Evolutionary conservation across 2,888 invertebrate species (phyloP), one percentile per base, ranked within the genome.

Genomic region (Tenthredo livida): DNA sequence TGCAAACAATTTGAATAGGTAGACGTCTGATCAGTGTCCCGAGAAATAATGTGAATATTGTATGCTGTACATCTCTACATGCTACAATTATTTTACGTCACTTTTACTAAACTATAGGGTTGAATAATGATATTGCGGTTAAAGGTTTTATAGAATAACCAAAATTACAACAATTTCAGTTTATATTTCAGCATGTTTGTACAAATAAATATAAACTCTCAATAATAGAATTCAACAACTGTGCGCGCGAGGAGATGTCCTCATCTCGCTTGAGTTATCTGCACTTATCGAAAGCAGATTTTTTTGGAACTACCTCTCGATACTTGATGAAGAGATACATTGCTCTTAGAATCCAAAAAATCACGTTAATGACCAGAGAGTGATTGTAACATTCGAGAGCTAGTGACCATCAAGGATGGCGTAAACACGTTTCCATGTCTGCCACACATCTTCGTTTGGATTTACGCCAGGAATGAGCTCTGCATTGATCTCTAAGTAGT

Each of bases 401-500:
- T 75, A 75, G 25, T 75, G 21, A 47, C 21, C 73, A n/a, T 43
- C 15, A 21, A 25, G 47, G 9, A 47, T 17, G 12, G 47, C 77
- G 29, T 77, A 17, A 15, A 84, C 61, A 17, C 21, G 40, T 85
- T 89, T 89, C 89, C 89, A 90, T 9, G 88, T 84, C 54, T 87
- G 67, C 88, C 88, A 89, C 25, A 70, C 29, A 33, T 86, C 50
- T 40, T 85, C 50, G 73, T 87, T 85, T n/a, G 87, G 88, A 85
- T 88, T 86, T 54, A 86, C 75, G 0, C 85, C 85, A 17, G 73
- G 54, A 10, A 17, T 43, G 10, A 90, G 78, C 40, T 89, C 85
- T 7, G 89, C 88, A 21, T 75, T 85, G 17, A 92, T 91, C 1
- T 91, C 87, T 7, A 91, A 86, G 75, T 86, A 90, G 84, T 89